Evolutionary conservation across 2,113 vertebrate genomes (phyloP).

Genomic region (Tragelaphus strepsiceros): DNA sequence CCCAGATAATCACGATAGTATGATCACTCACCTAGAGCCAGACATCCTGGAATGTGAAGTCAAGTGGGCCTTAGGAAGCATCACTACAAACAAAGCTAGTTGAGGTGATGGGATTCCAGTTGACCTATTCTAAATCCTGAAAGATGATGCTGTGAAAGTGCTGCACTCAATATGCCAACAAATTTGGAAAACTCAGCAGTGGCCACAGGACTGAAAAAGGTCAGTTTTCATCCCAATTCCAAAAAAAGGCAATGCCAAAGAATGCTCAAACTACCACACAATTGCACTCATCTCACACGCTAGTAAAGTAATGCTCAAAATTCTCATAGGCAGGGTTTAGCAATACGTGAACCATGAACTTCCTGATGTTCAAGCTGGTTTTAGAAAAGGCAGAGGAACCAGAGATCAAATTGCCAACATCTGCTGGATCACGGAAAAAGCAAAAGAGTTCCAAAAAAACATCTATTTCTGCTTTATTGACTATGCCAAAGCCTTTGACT

Average conservation of each 20-base stretch:
- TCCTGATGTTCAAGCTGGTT: neutral
- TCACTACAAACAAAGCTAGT: neutral
- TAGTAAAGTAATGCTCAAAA: neutral
- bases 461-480: neutral
- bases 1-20: neutral
- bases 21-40: neutral
- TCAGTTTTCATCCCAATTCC: neutral
- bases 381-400: neutral
- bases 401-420: neutral
- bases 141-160: neutral
- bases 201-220: neutral
- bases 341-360: accelerated
- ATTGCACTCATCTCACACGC: neutral
- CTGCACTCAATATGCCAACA: neutral
- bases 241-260: neutral
- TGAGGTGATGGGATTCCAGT: neutral
- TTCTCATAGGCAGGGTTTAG: neutral
- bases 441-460: neutral
- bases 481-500: neutral
- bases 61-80: neutral
- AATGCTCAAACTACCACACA: accelerated
- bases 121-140: neutral
- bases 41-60: neutral
- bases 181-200: neutral
- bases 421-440: accelerated